These are phyloP conservation scores for Dusona sp. DNA, from an alignment of 2,888 invertebrate species.

Conservation along the genomic window DNA sequence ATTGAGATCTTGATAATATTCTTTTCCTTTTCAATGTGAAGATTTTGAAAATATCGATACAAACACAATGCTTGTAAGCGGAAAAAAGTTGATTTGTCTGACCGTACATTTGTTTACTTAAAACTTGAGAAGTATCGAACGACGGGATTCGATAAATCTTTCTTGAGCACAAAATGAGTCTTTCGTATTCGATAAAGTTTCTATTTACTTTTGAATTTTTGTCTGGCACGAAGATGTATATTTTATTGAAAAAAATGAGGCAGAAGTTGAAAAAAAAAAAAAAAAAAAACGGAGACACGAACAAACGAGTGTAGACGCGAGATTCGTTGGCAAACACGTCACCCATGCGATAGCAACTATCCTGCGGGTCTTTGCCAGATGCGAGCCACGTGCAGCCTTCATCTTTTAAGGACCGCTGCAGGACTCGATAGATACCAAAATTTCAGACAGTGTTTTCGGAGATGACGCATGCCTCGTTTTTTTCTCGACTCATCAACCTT, in stretches of 20 bases:
- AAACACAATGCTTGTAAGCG: neutral
- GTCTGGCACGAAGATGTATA: neutral
- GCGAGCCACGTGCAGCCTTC: conserved; percentile 57
- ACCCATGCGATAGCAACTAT: conserved; percentile 12
- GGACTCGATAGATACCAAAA: conserved; percentile 22
- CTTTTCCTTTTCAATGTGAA: neutral
- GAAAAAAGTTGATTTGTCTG: neutral
- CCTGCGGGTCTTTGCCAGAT: conserved; percentile 48
- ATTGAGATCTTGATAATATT: no score
- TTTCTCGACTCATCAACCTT: neutral
- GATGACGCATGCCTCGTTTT: conserved; percentile 29
- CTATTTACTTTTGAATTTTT: neutral
- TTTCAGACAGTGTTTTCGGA: conserved; percentile 14
- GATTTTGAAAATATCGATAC: neutral
- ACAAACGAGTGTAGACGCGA: no score
- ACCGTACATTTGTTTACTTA: no score
- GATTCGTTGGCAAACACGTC: no score
- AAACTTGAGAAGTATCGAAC: no score
- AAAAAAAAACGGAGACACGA: neutral
- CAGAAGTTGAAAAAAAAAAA: no score
- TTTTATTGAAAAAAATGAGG: neutral
- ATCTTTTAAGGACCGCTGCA: conserved; percentile 53
- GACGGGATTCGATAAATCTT: neutral
- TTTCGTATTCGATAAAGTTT: neutral
- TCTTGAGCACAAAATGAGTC: neutral